A percentile compares a stretch with the other conserved stretches of the same genome.
Evolutionary conservation across 2,888 invertebrate genomes (phyloP).

Genomic region (Agrotis puta): DNA sequence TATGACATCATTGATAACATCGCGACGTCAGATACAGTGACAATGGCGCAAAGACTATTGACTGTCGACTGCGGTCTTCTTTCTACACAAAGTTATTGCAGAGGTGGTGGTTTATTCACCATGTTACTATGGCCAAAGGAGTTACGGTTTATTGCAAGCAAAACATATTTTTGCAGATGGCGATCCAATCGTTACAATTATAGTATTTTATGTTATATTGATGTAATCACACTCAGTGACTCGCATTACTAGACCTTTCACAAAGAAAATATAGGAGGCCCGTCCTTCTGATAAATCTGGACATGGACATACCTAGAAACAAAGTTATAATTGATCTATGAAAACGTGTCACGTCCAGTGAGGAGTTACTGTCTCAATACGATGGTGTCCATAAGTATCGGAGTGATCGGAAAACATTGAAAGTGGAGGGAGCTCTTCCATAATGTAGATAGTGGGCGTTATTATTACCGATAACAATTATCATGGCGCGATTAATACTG

Average conservation of each 20-base stretch:
- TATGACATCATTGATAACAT: conserved; percentile 5
- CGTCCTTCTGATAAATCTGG: background rate
- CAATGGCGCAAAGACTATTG: background rate
- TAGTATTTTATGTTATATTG: background rate
- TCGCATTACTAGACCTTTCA: background rate
- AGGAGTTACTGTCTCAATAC: conserved; percentile 9
- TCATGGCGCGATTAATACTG: conserved; percentile 81
- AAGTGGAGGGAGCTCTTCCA: conserved; percentile 53
- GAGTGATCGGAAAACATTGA: conserved; percentile 47
- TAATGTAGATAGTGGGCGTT: conserved; percentile 71
- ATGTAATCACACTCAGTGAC: background rate
- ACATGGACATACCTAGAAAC: background rate
- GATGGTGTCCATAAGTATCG: conserved; percentile 11
- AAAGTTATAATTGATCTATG: background rate
- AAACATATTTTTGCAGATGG: background rate
- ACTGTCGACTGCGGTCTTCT: background rate
- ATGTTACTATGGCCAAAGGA: background rate
- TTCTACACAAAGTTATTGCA: background rate
- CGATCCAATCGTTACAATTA: background rate
- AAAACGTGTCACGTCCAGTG: background rate
- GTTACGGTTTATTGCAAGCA: too few relatives aligned
- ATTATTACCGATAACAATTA: conserved; percentile 86
- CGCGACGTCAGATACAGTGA: conserved; percentile 7
- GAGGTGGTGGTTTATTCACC: background rate
- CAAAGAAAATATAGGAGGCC: background rate